Conservation (phyloP, 2,797 vertebrate genomes). For the Todus mexicanus region DNA sequence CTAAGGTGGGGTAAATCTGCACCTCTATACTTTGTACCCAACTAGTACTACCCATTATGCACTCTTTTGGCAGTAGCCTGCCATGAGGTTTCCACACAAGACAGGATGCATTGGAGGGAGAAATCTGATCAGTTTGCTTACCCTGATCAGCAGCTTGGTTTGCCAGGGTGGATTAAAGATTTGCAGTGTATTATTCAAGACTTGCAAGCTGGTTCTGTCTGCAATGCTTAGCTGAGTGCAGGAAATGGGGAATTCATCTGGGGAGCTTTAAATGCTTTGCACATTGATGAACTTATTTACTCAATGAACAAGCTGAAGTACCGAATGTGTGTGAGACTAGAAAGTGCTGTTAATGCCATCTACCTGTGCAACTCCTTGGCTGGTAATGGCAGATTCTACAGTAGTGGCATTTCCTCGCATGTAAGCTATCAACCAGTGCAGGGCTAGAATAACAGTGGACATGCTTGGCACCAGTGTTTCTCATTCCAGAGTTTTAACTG, state of each 20-base stretch:
- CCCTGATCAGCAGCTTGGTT: neutral
- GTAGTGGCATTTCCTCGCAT: neutral
- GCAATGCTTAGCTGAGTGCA: neutral
- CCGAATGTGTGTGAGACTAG: neutral
- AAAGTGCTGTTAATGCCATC: neutral
- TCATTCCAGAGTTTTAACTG: neutral
- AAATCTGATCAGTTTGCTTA: neutral
- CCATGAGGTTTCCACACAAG: neutral
- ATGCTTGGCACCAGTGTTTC: accelerated
- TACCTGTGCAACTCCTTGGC: neutral
- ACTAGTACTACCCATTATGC: neutral
- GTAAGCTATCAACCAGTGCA: neutral
- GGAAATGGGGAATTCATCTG: neutral
- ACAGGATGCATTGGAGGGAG: neutral
- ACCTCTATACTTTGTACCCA: neutral
- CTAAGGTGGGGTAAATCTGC: neutral
- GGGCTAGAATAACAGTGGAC: neutral
- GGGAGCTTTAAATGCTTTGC: neutral
- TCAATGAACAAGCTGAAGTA: neutral
- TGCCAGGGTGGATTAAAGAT: neutral
- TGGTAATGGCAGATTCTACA: neutral
- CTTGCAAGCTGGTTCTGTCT: neutral
- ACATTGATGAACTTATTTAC: neutral
- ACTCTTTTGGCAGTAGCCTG: neutral
- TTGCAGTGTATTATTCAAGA: neutral